These are phyloP conservation scores for Chouioia cunea DNA, from an alignment of 2,888 invertebrate genomes.

Conservation along the genomic window DNA sequence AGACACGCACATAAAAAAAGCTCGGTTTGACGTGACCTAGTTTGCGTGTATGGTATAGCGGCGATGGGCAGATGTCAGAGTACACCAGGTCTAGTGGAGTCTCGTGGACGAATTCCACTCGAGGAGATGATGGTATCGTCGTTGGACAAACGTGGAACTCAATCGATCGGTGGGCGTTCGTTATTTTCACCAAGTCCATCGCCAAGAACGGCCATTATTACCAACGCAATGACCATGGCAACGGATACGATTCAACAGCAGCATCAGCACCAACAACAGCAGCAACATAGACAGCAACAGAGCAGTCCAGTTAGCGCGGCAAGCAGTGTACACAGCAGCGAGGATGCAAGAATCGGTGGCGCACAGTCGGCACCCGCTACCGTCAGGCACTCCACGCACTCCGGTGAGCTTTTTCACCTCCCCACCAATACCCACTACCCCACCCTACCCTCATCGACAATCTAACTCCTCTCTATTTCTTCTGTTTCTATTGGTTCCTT, in stretches of 20 bases:
- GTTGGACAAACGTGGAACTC: constrained; percentile 64
- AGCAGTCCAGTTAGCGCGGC: constrained; percentile 63
- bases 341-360: constrained; percentile 62
- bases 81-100: constrained; percentile 95
- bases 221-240: no score
- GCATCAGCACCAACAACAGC: not conserved
- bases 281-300: constrained; percentile 18
- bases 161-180: constrained; percentile 58
- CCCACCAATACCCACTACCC: no score
- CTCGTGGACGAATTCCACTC: constrained; percentile 88
- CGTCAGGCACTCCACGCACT: constrained; percentile 63
- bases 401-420: constrained; percentile 53
- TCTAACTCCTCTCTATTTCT: not conserved
- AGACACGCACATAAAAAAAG: not conserved
- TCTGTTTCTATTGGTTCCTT: no score
- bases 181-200: constrained; percentile 64
- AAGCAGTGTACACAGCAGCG: constrained; percentile 66
- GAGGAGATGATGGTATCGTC: constrained; percentile 87
- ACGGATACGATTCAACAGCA: constrained; percentile 40
- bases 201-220: constrained; percentile 44
- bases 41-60: constrained; percentile 71
- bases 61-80: constrained; percentile 96
- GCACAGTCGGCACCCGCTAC: constrained; percentile 65
- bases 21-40: constrained; percentile 3
- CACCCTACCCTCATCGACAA: no score